Evolutionary conservation across 2,888 invertebrate species (phyloP).

Genomic region (Altica lythri): DNA sequence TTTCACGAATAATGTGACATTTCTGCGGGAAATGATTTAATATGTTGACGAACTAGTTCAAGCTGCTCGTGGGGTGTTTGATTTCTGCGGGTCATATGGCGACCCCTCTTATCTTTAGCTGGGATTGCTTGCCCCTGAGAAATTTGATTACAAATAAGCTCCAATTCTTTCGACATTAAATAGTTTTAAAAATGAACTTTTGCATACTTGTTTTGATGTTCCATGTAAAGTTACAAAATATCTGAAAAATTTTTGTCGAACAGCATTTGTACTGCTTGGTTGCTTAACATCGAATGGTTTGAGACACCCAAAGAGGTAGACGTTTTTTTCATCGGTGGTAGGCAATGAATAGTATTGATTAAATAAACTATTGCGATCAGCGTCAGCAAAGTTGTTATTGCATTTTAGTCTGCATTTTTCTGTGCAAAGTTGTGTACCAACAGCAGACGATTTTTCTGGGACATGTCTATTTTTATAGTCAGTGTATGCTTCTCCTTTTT

Average conservation of each 20-base stretch:
- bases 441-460: slow-evolving; percentile 25
- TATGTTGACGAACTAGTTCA: slow-evolving; percentile 22
- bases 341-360: slow-evolving; percentile 27
- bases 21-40: slow-evolving; percentile 23
- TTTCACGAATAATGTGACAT: slow-evolving; percentile 18
- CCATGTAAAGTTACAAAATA: slow-evolving; percentile 27
- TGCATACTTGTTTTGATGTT: slow-evolving; percentile 26
- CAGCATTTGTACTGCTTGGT: slow-evolving; percentile 19
- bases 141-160: slow-evolving; percentile 27
- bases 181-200: slow-evolving; percentile 28
- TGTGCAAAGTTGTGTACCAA: slow-evolving; percentile 27
- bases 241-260: slow-evolving; percentile 29
- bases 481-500: slow-evolving; percentile 25
- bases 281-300: slow-evolving; percentile 27
- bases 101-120: slow-evolving; percentile 22
- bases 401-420: slow-evolving; percentile 29
- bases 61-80: slow-evolving; percentile 22
- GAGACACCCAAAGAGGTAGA: slow-evolving; percentile 25
- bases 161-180: slow-evolving; percentile 24
- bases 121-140: slow-evolving; percentile 24
- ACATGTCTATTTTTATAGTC: slow-evolving; percentile 30
- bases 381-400: slow-evolving; percentile 23
- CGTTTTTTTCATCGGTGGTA: slow-evolving; percentile 25
- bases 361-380: slow-evolving; percentile 25
- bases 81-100: slow-evolving; percentile 13